Conservation (phyloP, 2,797 vertebrate species). For the Synanceia verrucosa region DNA sequence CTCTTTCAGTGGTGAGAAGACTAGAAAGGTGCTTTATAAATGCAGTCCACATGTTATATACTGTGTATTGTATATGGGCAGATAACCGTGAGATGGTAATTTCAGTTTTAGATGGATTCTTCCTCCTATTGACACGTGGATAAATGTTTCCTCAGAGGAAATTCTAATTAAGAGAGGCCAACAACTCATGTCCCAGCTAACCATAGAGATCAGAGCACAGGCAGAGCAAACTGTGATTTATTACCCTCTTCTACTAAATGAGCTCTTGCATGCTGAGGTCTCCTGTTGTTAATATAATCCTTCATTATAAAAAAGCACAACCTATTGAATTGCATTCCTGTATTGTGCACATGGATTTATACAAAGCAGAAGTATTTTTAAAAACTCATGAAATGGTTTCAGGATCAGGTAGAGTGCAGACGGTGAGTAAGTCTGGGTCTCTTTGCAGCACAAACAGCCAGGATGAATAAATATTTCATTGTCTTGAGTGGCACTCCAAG, state of each 20-base stretch:
- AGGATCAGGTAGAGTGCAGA: not conserved
- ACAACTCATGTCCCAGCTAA: conserved; percentile 21
- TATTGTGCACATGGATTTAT: not conserved
- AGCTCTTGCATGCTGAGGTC: conserved; percentile 16
- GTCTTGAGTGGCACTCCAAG: conserved; percentile 28
- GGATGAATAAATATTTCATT: conserved; percentile 60
- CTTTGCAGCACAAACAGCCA: conserved; percentile 3
- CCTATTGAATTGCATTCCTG: not conserved
- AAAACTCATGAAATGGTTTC: not conserved
- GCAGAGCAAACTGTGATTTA: conserved; percentile 30
- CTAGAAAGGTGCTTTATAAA: too few relatives aligned
- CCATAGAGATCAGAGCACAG: conserved; percentile 15
- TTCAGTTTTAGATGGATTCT: conserved; percentile 18
- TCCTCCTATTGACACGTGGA: conserved; percentile 20
- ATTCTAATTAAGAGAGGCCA: conserved; percentile 32
- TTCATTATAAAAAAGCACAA: not conserved
- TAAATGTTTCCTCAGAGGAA: conserved; percentile 48
- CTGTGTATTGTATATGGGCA: too few relatives aligned
- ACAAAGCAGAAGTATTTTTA: not conserved
- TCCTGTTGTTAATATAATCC: conserved; percentile 27
- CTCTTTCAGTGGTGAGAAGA: too few relatives aligned
- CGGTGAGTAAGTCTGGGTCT: not conserved
- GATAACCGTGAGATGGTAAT: not conserved
- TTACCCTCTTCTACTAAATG: conserved; percentile 21
- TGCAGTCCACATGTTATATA: too few relatives aligned